phyloP scores from a whole-genome alignment of 2,797 vertebrate species.

The Mus spretus region DNA sequence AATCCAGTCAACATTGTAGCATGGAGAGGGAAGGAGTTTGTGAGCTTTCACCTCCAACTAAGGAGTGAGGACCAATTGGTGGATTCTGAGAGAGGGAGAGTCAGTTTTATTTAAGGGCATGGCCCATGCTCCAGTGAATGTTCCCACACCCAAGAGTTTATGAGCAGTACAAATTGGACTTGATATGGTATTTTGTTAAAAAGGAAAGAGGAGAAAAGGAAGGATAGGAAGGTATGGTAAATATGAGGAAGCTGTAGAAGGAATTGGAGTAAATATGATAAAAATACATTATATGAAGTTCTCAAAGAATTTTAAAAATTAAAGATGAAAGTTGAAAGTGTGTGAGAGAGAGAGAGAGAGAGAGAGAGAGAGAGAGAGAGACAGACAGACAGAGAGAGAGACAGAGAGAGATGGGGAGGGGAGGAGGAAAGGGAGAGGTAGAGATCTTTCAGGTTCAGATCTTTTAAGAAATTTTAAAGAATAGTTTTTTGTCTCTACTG shows the following conservation, averaged over 20 bases:
- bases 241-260: neutral
- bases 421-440: neutral
- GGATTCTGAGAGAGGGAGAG: neutral
- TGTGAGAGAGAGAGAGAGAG: neutral
- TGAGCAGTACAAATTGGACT: neutral
- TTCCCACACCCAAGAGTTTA: neutral
- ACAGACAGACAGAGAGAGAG: neutral
- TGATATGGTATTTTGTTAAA: neutral
- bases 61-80: neutral
- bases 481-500: neutral
- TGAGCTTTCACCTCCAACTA: neutral
- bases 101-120: neutral
- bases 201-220: neutral
- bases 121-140: neutral
- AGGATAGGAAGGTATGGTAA: neutral
- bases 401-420: neutral
- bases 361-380: neutral
- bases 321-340: neutral
- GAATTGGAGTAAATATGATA: neutral
- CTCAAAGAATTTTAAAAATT: neutral
- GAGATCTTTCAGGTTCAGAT: neutral
- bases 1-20: neutral
- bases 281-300: neutral
- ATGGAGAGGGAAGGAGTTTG: neutral
- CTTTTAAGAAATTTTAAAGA: neutral